These are phyloP conservation scores for Selenia dentaria DNA, from an alignment of 2,888 invertebrate genomes.

Conservation along the genomic window DNA sequence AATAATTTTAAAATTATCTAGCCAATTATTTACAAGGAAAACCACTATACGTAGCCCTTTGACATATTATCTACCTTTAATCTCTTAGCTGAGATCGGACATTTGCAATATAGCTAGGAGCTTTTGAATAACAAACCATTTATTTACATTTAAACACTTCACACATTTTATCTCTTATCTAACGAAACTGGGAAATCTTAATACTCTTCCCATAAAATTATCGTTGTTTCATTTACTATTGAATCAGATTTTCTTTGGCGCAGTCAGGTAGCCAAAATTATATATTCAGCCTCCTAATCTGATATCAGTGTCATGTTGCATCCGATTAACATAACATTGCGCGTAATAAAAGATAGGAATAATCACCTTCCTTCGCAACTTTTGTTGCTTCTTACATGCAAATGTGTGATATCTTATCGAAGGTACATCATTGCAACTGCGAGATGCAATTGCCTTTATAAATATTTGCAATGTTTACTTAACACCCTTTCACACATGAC, in stretches of 20 bases:
- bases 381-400: slow-evolving; percentile 73
- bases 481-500: slow-evolving; percentile 85
- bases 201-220: slow-evolving; percentile 4
- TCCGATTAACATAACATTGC: slow-evolving; percentile 75
- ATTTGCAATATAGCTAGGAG: slow-evolving; percentile 13
- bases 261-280: slow-evolving; percentile 46
- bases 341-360: slow-evolving; percentile 67
- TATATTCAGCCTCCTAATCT: slow-evolving; percentile 71
- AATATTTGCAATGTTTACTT: slow-evolving; percentile 85
- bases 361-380: slow-evolving; percentile 60
- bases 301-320: slow-evolving; percentile 82
- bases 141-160: slow-evolving; percentile 5
- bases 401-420: slow-evolving; percentile 74
- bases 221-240: background rate
- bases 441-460: slow-evolving; percentile 80
- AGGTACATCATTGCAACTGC: slow-evolving; percentile 58
- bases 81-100: slow-evolving; percentile 18
- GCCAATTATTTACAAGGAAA: slow-evolving; percentile 20
- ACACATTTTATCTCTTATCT: slow-evolving; percentile 3
- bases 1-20: slow-evolving; percentile 11
- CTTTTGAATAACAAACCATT: slow-evolving; percentile 11
- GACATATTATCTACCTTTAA: slow-evolving; percentile 21
- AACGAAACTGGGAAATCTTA: slow-evolving; percentile 1
- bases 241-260: too few species aligned
- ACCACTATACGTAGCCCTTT: slow-evolving; percentile 17